Evolutionary conservation across 2,113 vertebrate genomes (phyloP), one percentile per base, ranked within the genome.

Genomic region (Agapornis roseicollis): DNA sequence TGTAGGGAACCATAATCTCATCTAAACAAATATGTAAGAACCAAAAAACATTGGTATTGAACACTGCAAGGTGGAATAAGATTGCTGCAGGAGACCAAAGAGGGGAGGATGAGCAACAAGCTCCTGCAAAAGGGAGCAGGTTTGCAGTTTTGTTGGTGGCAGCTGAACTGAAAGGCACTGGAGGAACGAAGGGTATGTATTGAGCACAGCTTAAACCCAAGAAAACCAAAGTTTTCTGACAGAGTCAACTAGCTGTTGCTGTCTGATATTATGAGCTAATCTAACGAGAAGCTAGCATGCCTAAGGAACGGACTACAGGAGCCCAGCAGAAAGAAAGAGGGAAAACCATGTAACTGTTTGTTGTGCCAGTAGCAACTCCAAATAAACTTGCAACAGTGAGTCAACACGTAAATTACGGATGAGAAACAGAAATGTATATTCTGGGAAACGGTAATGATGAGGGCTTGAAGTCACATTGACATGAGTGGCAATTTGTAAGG

Each of bases 121-220:
- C 47, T 33, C 3, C 6, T 10, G 61, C 19, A 11, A 15, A 53
- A 20, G 47, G 47, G 35, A 33, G 37, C 31, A 56, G 53, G 31
- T 56, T 56, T 56, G 19, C 31, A 56, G 53, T 12, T 56, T 56
- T 56, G 29, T 19, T 49, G 58, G 14, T 5, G 65, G 46, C 52
- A 77, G 53, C 53, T 20, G 56, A 71, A 44, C 27, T 3, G 50
- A 35, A 56, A 64, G 63, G 16, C 39, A 3, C 3, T 1, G 35
- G 23, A 53, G 31, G 46, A 85, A 50, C 24, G 7, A 10, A 29
- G 56, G 27, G 27, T 4, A 46, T 1, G 0, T 16, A 33, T 5
- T 0, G 2, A 52, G 16, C 1, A 7, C 25, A 14, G 41, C 53
- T 55, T 31, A 28, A 12, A 35, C 41, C 22, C 0, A 6, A 66